phyloP scores from a whole-genome alignment of 2,113 vertebrate species.

The Microcebus jonahi region DNA sequence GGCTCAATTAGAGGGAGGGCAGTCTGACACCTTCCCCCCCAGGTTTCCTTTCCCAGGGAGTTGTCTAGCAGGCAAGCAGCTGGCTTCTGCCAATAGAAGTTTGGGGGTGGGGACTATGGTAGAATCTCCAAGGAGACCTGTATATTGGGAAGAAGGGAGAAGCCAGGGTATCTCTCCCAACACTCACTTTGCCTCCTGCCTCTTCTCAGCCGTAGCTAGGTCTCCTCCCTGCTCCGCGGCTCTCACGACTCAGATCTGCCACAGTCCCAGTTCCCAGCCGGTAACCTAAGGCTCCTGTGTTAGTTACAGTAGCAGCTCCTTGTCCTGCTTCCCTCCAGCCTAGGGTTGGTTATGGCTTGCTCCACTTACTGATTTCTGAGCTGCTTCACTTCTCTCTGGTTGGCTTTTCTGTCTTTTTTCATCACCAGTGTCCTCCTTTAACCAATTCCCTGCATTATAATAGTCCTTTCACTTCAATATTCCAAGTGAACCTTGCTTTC shows the following conservation, averaged over 20 bases:
- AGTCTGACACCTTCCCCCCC: background rate
- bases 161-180: background rate
- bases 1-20: background rate
- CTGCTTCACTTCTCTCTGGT: background rate
- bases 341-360: background rate
- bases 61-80: background rate
- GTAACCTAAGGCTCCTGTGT: background rate
- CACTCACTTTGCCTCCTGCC: background rate
- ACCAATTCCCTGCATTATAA: background rate
- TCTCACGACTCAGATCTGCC: background rate
- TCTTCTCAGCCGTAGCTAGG: background rate
- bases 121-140: background rate
- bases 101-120: no score
- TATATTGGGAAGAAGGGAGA: background rate
- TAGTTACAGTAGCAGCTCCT: rapidly evolving
- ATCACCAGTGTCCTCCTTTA: background rate
- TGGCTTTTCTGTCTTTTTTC: background rate
- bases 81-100: rapidly evolving
- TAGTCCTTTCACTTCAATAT: background rate
- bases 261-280: background rate
- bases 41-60: background rate
- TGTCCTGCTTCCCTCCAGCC: background rate
- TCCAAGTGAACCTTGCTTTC: background rate
- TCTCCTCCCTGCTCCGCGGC: background rate
- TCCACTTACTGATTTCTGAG: background rate